These are phyloP conservation scores for Protomyctophum bolini DNA, from an alignment of 2,113 vertebrate species.

Conservation along the genomic window DNA sequence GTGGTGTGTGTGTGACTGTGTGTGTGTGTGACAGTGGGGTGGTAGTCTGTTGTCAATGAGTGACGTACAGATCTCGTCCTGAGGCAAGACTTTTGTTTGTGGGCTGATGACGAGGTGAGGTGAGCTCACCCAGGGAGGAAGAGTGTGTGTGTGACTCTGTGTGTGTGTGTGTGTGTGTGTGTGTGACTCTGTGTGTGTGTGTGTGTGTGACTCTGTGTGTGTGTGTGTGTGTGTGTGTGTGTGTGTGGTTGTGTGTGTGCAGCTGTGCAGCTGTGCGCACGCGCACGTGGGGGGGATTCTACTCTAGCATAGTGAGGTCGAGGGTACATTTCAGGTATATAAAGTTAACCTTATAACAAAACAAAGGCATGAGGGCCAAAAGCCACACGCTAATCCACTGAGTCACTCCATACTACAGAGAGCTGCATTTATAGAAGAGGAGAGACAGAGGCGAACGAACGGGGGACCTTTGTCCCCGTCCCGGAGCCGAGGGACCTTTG, in stretches of 20 bases:
- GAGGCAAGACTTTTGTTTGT: not conserved
- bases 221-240: no score
- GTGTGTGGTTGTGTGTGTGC: not conserved
- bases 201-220: not conserved
- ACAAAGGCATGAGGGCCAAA: conserved; percentile 54
- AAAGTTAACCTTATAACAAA: conserved; percentile 29
- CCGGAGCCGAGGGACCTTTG: conserved; percentile 48
- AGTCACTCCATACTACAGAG: conserved; percentile 47
- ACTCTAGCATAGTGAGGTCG: not conserved
- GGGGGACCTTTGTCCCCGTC: conserved; percentile 48
- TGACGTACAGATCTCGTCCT: not conserved
- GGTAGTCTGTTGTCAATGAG: not conserved
- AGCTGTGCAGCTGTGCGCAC: no score
- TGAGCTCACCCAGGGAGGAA: not conserved
- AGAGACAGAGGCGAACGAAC: conserved; percentile 9
- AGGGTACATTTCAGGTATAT: conserved; percentile 20
- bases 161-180: not conserved
- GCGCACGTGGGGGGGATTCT: not conserved
- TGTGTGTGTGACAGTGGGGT: not conserved
- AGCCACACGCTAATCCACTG: conserved; percentile 39
- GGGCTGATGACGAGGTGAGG: not conserved
- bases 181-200: no score
- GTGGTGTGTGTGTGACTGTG: not conserved
- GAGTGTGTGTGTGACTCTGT: not conserved
- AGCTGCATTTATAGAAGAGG: not conserved